Evolutionary conservation across 2,113 vertebrate genomes (phyloP), one percentile per base, ranked within the genome.

Genomic region (Hippopotamus amphibius): DNA sequence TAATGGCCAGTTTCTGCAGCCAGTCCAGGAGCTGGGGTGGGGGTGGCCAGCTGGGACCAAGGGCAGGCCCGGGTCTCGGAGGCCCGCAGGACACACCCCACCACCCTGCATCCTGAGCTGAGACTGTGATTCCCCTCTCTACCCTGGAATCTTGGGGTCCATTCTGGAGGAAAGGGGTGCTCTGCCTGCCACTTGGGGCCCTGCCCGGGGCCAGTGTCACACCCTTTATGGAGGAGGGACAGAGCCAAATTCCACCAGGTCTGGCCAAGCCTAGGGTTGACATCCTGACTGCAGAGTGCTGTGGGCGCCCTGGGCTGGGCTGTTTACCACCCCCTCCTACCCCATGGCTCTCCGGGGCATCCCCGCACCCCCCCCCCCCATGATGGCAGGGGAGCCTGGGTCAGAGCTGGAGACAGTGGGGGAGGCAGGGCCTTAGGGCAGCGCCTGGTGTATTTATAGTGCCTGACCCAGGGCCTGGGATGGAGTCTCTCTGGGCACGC

Each of bases 1-100:
- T 2, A 1, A 19, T 59, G 28, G 30, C 68, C 2, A 0, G 12
- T 9, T 6, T 66, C n/a, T 5, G 28, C 4, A 14, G 48, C 71
- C 3, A 7, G 41, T n/a, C 6, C 0, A 2, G 43, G n/a, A 8
- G 61, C 4, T 0, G 4, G 48, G 48, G 12, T 0, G 3, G 22
- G 14, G 9, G 50, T 12, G 13, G 43, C 53, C 9, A 10, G 21
- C 16, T 1, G 50, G 5, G 57, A 43, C 1, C 50, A 11, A 11
- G 26, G 65, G 8, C 50, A 59, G 59, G 72, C 11, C 2, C 5
- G 48, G 55, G 37, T 28, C n/a, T 8, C 30, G 3, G 63, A 48
- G 80, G 33, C 53, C 55, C 88, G 3, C 6, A 22, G 68, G 24
- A 74, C 13, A 30, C 77, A 50, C 61, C 71, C 57, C 30, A 3